These are phyloP conservation scores for Orchestia grillus DNA, from an alignment of 1,140 invertebrate species.

Conservation along the genomic window DNA sequence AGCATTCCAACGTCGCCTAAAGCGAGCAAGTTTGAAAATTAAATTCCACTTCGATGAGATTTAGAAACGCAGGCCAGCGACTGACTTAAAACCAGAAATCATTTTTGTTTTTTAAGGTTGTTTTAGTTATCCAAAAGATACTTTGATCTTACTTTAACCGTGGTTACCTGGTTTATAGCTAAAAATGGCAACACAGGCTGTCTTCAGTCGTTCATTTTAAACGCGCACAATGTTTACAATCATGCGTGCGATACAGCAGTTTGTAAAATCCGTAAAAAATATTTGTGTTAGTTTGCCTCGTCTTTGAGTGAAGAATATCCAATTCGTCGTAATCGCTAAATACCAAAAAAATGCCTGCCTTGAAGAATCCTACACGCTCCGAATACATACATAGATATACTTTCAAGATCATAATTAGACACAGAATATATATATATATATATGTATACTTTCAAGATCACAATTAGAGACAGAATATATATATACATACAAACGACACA, in stretches of 20 bases:
- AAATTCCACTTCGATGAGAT: not conserved
- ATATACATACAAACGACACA: not conserved
- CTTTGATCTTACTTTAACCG: not conserved
- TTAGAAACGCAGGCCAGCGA: not conserved
- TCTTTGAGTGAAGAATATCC: too few relatives aligned
- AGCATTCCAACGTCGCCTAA: not conserved
- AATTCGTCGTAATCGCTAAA: too few relatives aligned
- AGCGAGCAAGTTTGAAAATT: not conserved
- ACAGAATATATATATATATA: too few relatives aligned
- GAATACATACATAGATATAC: too few relatives aligned
- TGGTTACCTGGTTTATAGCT: not conserved
- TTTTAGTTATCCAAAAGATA: not conserved
- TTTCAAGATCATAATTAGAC: too few relatives aligned
- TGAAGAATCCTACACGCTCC: too few relatives aligned
- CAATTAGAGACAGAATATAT: too few relatives aligned
- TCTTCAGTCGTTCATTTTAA: not conserved
- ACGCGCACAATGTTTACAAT: not conserved
- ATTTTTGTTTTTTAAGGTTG: too few relatives aligned
- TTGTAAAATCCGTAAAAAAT: not conserved
- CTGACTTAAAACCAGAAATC: not conserved
- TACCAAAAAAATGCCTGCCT: too few relatives aligned
- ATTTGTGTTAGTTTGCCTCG: too few relatives aligned
- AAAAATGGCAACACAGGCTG: not conserved
- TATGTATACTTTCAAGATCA: too few relatives aligned
- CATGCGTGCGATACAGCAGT: not conserved